phyloP scores from a whole-genome alignment of 2,113 vertebrate genomes.

The Periophthalmodon schlosseri region DNA sequence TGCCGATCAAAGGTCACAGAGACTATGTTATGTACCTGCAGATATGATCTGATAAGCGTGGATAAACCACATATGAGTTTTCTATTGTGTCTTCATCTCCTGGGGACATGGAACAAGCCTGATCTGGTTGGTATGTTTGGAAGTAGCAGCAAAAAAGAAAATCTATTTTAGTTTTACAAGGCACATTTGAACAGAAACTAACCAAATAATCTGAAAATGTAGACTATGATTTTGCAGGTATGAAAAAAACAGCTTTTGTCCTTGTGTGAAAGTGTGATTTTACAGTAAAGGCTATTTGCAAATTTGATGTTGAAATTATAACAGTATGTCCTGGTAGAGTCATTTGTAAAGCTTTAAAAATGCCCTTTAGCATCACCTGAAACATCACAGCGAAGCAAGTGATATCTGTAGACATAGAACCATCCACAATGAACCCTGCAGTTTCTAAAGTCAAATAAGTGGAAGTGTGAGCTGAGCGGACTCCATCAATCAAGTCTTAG shows the following conservation, averaged over 20 bases:
- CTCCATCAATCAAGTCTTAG: background rate
- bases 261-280: too few relatives aligned
- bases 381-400: too few relatives aligned
- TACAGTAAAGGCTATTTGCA: too few relatives aligned
- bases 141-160: background rate
- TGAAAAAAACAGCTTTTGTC: background rate
- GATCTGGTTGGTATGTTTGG: slow-evolving; percentile 25
- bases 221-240: background rate
- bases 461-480: background rate
- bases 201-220: background rate
- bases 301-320: too few relatives aligned
- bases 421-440: background rate
- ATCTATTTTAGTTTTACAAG: too few relatives aligned
- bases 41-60: slow-evolving; percentile 48
- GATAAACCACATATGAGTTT: slow-evolving; percentile 51
- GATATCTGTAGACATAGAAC: background rate
- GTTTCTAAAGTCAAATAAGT: background rate
- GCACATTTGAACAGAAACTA: background rate
- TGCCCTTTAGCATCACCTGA: too few relatives aligned
- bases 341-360: too few relatives aligned
- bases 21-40: slow-evolving; percentile 52
- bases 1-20: slow-evolving; percentile 58
- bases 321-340: too few relatives aligned
- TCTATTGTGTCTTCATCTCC: slow-evolving; percentile 22
- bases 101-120: slow-evolving; percentile 32